These are phyloP conservation scores for Chanos chanos DNA, from an alignment of 2,797 vertebrate species.

Conservation along the genomic window DNA sequence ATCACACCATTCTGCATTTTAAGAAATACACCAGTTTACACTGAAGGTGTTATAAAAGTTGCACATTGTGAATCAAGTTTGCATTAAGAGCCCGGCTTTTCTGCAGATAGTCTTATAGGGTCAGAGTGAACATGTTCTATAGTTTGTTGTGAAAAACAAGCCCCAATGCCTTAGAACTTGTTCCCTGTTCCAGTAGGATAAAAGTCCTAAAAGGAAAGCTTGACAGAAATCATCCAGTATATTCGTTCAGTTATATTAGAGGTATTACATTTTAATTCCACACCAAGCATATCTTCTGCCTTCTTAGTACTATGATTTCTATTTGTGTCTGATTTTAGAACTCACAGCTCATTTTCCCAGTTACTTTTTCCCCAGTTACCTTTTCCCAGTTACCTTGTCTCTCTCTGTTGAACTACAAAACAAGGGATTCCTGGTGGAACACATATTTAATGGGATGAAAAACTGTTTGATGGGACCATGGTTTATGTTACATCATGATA, in stretches of 20 bases:
- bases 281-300: slow-evolving; percentile 25
- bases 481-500: slow-evolving; percentile 21
- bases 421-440: slow-evolving; percentile 10
- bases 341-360: slow-evolving; percentile 14
- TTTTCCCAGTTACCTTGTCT: slow-evolving; percentile 22
- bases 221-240: background rate
- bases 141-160: slow-evolving; percentile 47
- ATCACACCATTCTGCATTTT: no score
- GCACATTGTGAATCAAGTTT: no score
- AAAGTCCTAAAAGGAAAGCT: slow-evolving; percentile 5
- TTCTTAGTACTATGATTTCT: slow-evolving; percentile 52
- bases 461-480: slow-evolving; percentile 36
- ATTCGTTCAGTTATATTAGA: slow-evolving; percentile 18
- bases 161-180: slow-evolving; percentile 29
- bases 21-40: no score
- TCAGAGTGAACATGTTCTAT: background rate
- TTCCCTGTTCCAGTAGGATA: slow-evolving; percentile 21
- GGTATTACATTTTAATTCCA: slow-evolving; percentile 19
- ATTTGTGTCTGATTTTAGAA: slow-evolving; percentile 32
- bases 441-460: slow-evolving; percentile 2
- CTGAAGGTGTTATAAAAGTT: no score
- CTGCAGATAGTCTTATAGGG: no score
- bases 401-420: slow-evolving; percentile 18
- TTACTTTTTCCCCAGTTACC: slow-evolving; percentile 18
- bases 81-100: no score